phyloP scores from a whole-genome alignment of 2,888 invertebrate species.

The Rhaphigaster nebulosa region DNA sequence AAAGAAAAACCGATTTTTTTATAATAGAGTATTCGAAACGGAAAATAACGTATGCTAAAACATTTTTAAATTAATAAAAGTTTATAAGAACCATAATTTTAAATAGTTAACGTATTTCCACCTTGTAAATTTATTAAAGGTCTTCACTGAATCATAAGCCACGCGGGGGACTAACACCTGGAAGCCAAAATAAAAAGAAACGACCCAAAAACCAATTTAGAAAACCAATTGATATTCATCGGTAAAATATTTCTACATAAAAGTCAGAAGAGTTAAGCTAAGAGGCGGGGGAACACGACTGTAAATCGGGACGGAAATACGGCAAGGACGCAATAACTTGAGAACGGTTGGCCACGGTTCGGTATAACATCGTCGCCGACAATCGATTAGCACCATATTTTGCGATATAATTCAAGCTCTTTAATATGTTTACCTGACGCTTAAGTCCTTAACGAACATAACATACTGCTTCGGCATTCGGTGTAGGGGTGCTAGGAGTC shows the following conservation, averaged over 20 bases:
- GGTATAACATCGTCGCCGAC: background rate
- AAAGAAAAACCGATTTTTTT: too few relatives aligned
- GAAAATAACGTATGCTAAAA: too few relatives aligned
- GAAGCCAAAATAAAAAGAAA: constrained; percentile 25
- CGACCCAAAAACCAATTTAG: constrained; percentile 27
- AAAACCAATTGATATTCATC: constrained; percentile 39
- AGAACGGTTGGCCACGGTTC: background rate
- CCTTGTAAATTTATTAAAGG: background rate
- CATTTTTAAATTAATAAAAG: too few relatives aligned
- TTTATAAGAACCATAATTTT: background rate
- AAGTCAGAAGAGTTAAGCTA: constrained; percentile 18
- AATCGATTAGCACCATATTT: constrained; percentile 18
- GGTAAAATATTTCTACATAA: constrained; percentile 39
- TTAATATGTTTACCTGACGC: constrained; percentile 23
- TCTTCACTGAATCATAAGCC: constrained; percentile 2
- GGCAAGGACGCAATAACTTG: constrained; percentile 30
- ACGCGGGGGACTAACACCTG: background rate
- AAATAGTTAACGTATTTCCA: background rate
- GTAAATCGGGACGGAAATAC: constrained; percentile 28
- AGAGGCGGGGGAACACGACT: constrained; percentile 14
- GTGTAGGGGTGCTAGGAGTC: background rate
- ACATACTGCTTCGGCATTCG: background rate
- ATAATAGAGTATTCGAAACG: too few relatives aligned
- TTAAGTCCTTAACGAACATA: background rate
- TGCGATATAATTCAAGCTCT: background rate